Base-by-base conservation (phyloP, 2,797 vertebrate genomes). In the Sebastolobus alascanus region DNA sequence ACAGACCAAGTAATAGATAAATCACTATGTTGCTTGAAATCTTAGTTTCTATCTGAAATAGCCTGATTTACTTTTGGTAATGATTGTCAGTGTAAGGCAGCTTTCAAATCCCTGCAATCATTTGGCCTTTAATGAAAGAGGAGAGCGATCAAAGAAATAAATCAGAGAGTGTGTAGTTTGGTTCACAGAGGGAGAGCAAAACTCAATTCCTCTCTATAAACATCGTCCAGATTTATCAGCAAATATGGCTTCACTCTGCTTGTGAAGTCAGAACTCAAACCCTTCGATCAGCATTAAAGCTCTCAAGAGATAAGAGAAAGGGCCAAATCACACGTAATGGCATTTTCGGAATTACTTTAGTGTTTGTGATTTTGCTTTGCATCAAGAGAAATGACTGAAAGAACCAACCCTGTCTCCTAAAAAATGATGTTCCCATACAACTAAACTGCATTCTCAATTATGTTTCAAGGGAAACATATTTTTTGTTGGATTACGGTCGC, bases 31-130 rank as follows among this genome's bases (percentile, higher is more conserved):
- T 31, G n/a, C 60, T 78, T 20, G 56, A 27, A 66, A 56, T 46
- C 25, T 54, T 60, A 58, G 29, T 61, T 63, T 63, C 18, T 16
- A 60, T 77, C 22, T 72, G 35, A 63, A 66, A 46, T 8, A 35
- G 22, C 70, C 68, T 61, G 55, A 80, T 82, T 71, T 56, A 12
- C 25, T 20, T 73, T 83, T 40, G 66, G 20, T 68, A 33, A 55
- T 25, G 14, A 69, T 11, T 43, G 43, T 54, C 59, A 33, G 25
- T 55, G 31, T 56, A 31, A 55, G 27, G 20, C 13, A 38, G 63
- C 74, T 76, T 83, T 81, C 38, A 77, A 60, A 64, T 60, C 13
- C 33, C 61, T 82, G 43, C 80, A 73, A 73, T 68, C 68, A 31
- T 37, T 31, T 80, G 60, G 43, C 55, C n/a, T 52, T 38, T 75